Percentiles rank a stretch among this genome's conserved stretches.
Evolutionary conservation across 2,797 vertebrate genomes (phyloP).

Genomic region (Botia almorhae): DNA sequence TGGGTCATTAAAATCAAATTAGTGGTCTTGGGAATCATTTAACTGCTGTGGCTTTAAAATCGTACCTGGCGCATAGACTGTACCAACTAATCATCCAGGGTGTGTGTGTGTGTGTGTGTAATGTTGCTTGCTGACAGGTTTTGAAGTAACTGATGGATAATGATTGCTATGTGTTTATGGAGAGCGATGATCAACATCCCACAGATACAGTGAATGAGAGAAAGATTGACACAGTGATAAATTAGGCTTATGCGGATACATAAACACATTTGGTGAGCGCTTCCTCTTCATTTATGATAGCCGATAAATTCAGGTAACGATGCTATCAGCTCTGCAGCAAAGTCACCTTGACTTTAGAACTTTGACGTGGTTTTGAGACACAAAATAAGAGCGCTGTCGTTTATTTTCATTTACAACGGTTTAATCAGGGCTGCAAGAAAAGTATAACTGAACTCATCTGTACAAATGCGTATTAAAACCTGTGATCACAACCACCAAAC

Average conservation of each 20-base stretch:
- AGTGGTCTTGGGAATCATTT: constrained; percentile 12
- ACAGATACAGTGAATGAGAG: constrained; percentile 4
- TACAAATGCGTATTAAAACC: too few species aligned
- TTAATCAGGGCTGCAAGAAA: too few species aligned
- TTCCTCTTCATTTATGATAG: constrained; percentile 38
- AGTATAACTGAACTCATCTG: too few species aligned
- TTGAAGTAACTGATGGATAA: constrained; percentile 51
- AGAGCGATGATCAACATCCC: constrained; percentile 32
- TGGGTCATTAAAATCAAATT: constrained; percentile 7
- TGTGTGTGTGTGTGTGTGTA: constrained; percentile 11
- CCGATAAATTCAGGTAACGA: constrained; percentile 32
- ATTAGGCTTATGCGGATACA: constrained; percentile 43
- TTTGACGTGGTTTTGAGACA: not conserved
- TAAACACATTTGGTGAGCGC: constrained; percentile 29
- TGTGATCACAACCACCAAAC: too few species aligned
- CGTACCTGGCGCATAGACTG: constrained; percentile 24
- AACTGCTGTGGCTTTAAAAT: constrained; percentile 21
- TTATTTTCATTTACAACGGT: too few species aligned
- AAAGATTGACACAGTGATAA: constrained; percentile 27
- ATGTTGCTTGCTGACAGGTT: not conserved
- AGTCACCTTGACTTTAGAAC: constrained; percentile 16
- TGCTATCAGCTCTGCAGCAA: constrained; percentile 12
- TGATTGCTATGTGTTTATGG: constrained; percentile 40
- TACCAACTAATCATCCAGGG: not conserved
- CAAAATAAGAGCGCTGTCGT: not conserved